These are phyloP conservation scores for Drosophila cyrtoloma DNA, from an alignment of 2,888 invertebrate genomes.

Conservation along the genomic window DNA sequence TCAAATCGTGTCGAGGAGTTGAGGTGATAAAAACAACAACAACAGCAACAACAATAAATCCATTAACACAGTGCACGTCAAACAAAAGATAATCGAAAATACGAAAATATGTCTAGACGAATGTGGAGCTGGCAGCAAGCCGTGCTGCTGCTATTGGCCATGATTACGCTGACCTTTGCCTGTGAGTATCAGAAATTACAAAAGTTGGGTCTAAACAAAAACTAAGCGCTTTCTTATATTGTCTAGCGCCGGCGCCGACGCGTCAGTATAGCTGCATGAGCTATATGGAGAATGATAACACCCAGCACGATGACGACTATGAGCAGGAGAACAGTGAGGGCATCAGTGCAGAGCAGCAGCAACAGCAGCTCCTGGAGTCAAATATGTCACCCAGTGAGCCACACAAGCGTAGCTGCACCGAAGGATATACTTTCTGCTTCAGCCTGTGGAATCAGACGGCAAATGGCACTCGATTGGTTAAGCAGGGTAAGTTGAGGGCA, in stretches of 20 bases:
- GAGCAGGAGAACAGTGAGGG: constrained; percentile 68
- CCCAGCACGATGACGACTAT: constrained; percentile 75
- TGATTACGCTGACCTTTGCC: constrained; percentile 34
- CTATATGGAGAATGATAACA: constrained; percentile 79
- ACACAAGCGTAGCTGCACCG: constrained; percentile 65
- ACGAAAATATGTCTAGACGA: constrained; percentile 48
- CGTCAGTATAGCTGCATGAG: constrained; percentile 81
- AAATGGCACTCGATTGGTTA: constrained; percentile 76
- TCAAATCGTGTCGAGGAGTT: constrained; percentile 27
- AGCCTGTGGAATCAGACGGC: constrained; percentile 77
- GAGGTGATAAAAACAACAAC: constrained; percentile 34
- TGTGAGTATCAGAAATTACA: constrained; percentile 45
- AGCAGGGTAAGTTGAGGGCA: constrained; percentile 69
- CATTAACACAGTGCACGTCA: background rate
- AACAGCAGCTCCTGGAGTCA: constrained; percentile 44
- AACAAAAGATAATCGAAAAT: constrained; percentile 19
- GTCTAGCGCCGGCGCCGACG: constrained; percentile 69
- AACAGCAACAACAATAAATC: background rate
- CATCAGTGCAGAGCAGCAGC: constrained; percentile 52
- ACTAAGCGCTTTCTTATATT: background rate
- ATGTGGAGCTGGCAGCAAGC: constrained; percentile 29
- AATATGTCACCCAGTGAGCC: constrained; percentile 38
- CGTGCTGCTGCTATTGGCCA: constrained; percentile 42
- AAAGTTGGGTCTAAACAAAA: background rate
- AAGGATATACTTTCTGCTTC: constrained; percentile 82